Evolutionary conservation across 2,797 vertebrate genomes (phyloP).

Genomic region (Chanos chanos): DNA sequence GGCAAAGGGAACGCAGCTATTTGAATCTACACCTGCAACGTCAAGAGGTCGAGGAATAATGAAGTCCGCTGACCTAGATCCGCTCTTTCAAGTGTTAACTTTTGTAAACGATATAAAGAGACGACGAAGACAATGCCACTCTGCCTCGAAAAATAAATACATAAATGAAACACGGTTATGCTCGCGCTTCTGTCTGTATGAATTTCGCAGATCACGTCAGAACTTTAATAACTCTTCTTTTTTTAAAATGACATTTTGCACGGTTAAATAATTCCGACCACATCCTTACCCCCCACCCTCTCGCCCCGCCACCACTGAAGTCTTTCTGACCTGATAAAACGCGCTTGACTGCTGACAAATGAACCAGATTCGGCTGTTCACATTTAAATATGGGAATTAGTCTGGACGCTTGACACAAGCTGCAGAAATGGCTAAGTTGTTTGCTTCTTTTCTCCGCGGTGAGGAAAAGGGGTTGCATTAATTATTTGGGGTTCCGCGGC

Average conservation of each 20-base stretch:
- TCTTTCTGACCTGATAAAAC: slow-evolving; percentile 83
- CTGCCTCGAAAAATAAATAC: slow-evolving; percentile 24
- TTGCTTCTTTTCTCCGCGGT: slow-evolving; percentile 65
- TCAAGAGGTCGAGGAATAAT: slow-evolving; percentile 92
- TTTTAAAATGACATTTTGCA: slow-evolving; percentile 53
- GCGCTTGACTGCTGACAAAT: slow-evolving; percentile 87
- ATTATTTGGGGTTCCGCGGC: slow-evolving; percentile 58
- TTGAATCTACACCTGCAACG: slow-evolving; percentile 88
- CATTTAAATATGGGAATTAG: slow-evolving; percentile 89
- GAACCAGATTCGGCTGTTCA: slow-evolving; percentile 76
- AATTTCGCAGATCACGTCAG: slow-evolving; percentile 24
- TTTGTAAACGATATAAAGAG: slow-evolving; percentile 73
- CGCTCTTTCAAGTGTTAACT: slow-evolving; percentile 78
- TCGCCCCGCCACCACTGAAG: slow-evolving; percentile 79
- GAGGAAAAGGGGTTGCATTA: slow-evolving; percentile 57
- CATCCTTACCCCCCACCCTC: slow-evolving; percentile 70
- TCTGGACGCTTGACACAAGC: slow-evolving; percentile 84
- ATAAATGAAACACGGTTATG: too few species aligned
- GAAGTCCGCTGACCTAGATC: slow-evolving; percentile 90
- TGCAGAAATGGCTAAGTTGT: slow-evolving; percentile 80
- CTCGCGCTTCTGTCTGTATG: slow-evolving; percentile 36
- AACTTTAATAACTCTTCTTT: slow-evolving; percentile 40
- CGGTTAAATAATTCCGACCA: slow-evolving; percentile 59
- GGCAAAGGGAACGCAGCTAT: slow-evolving; percentile 61
- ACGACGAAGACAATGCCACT: slow-evolving; percentile 34